Evolutionary conservation across 2,113 vertebrate species (phyloP), one percentile per base, ranked within the genome.

Genomic region (Diadophis punctatus): DNA sequence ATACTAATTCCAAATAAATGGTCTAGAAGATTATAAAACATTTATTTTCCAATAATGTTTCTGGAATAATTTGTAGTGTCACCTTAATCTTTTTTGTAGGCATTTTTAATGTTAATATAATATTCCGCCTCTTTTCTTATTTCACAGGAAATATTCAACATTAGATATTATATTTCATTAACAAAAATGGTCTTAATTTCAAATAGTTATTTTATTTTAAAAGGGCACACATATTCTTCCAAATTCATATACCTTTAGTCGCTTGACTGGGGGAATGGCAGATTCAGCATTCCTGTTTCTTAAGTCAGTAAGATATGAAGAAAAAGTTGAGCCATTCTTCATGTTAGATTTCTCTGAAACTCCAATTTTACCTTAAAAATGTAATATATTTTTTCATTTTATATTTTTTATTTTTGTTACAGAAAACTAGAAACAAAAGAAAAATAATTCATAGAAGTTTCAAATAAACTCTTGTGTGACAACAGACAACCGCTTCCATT

Each of bases 311-410:
- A 99, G 96, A 97, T 99, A 98, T 14, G 96, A 98, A 92, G 98
- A 98, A 96, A 99, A 98, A 53, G 92, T 92, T 86, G 97, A 96
- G 86, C 98, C 97, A 93, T 96, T 96, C 95, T 95, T 97, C 52
- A 93, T 93, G 80, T 97, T 95, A 94, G 96, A 97, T 94, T 97
- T 99, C 51, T 96, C 93, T 94, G 95, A 91, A 95, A 98, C 98
- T 95, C 99, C 99, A 93, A 93, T 97, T 98, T 99, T 99, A 98
- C 99, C 99, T 98, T 94, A 95, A 96, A 95, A 95, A n/a, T 53
- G 94, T 93, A 88, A 92, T 93, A 93, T 91, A 14, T 43, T 34
- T 56, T 27, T 43, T 87, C 16, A 34, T 60, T 23, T 52, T 51
- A 53, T 16, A 80, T 80, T 80, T 11, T 46, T 23, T 46, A 8